These are phyloP conservation scores for Epinotia nisella DNA, from an alignment of 2,888 invertebrate species.

Conservation along the genomic window DNA sequence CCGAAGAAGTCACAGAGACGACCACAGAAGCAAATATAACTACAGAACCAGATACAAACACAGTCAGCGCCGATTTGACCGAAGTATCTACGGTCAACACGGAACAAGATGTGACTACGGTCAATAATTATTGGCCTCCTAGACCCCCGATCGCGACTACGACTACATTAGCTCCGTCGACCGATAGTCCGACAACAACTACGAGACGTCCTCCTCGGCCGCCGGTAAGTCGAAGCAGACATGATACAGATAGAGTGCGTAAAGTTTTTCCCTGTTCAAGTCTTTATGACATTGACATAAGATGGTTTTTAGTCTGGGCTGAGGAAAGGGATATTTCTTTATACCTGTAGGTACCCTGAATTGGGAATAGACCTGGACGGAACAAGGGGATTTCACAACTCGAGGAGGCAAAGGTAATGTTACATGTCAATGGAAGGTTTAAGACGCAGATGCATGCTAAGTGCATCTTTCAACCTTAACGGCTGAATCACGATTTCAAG, in stretches of 20 bases:
- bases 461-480: no score
- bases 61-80: constrained; percentile 26
- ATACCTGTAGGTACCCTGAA: neutral
- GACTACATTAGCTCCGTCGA: constrained; percentile 39
- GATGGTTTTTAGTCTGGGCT: no score
- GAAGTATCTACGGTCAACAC: constrained; percentile 1
- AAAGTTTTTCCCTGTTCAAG: no score
- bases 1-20: constrained; percentile 24
- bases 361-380: neutral
- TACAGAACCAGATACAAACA: constrained; percentile 28
- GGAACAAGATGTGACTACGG: constrained; percentile 6
- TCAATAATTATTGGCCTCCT: constrained; percentile 32
- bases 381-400: neutral
- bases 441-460: neutral
- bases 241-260: no score
- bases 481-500: no score
- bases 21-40: constrained; percentile 19
- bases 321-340: no score
- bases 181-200: constrained; percentile 13
- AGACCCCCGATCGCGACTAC: constrained; percentile 25
- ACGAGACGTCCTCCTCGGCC: constrained; percentile 43
- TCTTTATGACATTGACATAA: no score
- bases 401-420: neutral
- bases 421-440: neutral
- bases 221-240: constrained; percentile 38